Conservation (phyloP, 2,113 vertebrate species). For the Telmatochromis brachygnathus region DNA sequence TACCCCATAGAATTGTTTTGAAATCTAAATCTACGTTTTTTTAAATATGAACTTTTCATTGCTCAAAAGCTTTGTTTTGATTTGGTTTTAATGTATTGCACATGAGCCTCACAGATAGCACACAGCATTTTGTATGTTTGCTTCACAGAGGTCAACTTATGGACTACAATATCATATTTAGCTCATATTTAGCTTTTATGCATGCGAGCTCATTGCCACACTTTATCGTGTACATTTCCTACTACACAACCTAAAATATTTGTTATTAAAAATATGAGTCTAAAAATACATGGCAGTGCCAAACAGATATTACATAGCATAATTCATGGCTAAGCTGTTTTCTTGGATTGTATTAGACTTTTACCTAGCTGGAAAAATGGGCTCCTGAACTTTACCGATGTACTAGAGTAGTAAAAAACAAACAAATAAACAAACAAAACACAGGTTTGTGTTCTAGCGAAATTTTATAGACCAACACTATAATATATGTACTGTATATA, state of each 20-base stretch:
- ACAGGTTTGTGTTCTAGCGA: neutral
- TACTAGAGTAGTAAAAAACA: rapidly evolving
- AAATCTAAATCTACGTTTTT: rapidly evolving
- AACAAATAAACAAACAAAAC: neutral
- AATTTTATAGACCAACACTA: neutral
- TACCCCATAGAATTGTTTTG: neutral
- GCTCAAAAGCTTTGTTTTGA: neutral
- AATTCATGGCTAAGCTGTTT: neutral
- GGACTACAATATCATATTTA: neutral
- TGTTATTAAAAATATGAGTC: neutral
- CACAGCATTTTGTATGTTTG: neutral
- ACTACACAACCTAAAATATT: neutral
- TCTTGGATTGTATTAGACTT: neutral
- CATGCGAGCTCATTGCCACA: rapidly evolving
- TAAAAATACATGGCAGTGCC: neutral
- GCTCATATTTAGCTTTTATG: neutral
- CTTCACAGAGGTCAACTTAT: neutral
- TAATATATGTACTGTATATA: neutral
- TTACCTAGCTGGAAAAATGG: rapidly evolving
- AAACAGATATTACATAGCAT: neutral
- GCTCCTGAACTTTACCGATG: rapidly evolving
- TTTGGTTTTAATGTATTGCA: neutral
- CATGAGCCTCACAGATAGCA: neutral
- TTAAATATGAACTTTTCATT: neutral
- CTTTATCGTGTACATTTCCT: rapidly evolving